Base-by-base conservation (phyloP, 2,888 invertebrate species). In the Andrena praecox region DNA sequence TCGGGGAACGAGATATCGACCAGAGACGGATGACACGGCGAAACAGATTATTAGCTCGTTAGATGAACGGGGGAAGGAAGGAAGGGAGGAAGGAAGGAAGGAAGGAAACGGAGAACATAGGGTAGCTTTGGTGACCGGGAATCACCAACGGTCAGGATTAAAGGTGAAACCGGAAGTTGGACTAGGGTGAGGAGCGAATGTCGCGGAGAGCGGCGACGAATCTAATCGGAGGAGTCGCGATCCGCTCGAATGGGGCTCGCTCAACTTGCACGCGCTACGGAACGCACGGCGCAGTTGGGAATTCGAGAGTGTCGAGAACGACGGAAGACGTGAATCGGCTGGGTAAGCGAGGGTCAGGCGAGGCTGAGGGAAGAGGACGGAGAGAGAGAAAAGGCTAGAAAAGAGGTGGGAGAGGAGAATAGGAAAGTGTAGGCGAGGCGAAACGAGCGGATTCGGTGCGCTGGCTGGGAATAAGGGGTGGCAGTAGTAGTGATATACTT, bases 401-500 rank as follows among this genome's bases (percentile, higher is more conserved):
- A 16, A 35, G 27, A 3, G 71, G 12, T 12, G 35, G 12, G 56
- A 81, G 78, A 56, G 42, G 16, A 16, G 70, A 83, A 69, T 81
- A 74, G 79, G 70, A 68, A 73, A 74, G 68, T 69, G 84, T 81
- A 82, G 35, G 67, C 67, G 77, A 76, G 77, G 70, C 73, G 70
- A 84, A 86, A 87, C 85, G 83, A 80, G 84, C 31, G 82, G 79
- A 86, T 84, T 82, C 82, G 82, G 81, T 79, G 79, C 72, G 67
- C 63, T 82, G 84, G 82, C 68, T 71, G 84, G 78, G 84, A 76
- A 77, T 84, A 75, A 76, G 80, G 89, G 84, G 81, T 76, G 82
- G 84, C 82, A 75, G 90, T 80, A 77, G 85, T 89, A 85, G 92
- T 92, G 91, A 92, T 92, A 91, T 91, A 92, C 91, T 90, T 91